Base-by-base conservation (phyloP, 2,888 invertebrate species). In the Sphaerophoria taeniata region DNA sequence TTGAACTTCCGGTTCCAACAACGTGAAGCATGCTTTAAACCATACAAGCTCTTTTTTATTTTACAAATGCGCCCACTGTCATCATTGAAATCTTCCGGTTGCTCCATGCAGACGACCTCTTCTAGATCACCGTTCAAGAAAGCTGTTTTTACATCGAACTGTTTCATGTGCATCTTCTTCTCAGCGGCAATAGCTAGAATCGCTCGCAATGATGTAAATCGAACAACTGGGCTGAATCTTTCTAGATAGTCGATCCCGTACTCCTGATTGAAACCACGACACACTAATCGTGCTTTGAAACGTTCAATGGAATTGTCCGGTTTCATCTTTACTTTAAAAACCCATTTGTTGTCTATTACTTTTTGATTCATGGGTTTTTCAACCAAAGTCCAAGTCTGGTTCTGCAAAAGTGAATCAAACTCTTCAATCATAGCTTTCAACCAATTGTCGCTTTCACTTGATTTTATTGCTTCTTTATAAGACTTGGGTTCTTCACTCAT, bases 251-350 rank as follows among this genome's bases (percentile, higher is more conserved):
- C 51, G 12, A 72, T 56, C 1, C 88, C 88, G 53, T 81, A 85
- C 72, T 88, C 80, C 55, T 89, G 89, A 9, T 71, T 81, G 77
- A 87, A 89, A 51, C 89, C 89, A 45, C 88, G 72, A 24, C 6
- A 14, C 9, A 60, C 58, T 12, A 75, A 34, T 14, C 65, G 47
- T 14, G 49, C 56, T n/a, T 67, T 56, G 47, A 47, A 55, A 0
- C 56, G 49, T 53, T 67, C 49, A 47, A 14, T 51, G 3, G 34
- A 51, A 36, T 65, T 16, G 14, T 16, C 36, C 14, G 65, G 14
- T 9, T 65, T 36, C 11, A 7, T 51, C 51, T 65, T 65, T 14
- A 65, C 36, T 16, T 65, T 65, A n/a, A 65, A 65, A 65, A 65
- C 65, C 65, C 51, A 65, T 65, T 65, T 65, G 14, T 51, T 65